Percentiles rank a stretch among this genome's conserved stretches.
Evolutionary conservation across 1,140 invertebrate genomes (phyloP).

Genomic region (Spodoptera litura): DNA sequence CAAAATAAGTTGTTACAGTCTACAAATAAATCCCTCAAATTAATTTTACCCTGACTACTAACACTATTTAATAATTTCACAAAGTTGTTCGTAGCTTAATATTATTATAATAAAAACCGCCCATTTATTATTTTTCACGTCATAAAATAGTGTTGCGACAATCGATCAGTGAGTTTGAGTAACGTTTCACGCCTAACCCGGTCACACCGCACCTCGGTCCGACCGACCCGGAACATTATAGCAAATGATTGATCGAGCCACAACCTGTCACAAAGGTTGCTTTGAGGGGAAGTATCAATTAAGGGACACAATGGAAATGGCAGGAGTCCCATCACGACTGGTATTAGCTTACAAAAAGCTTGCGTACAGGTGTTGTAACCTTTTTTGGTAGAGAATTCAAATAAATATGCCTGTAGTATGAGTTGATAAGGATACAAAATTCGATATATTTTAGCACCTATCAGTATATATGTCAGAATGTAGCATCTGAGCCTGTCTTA

Average conservation of each 20-base stretch:
- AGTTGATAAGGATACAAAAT: background rate
- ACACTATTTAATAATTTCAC: background rate
- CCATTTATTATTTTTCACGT: constrained; percentile 30
- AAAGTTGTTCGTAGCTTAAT: background rate
- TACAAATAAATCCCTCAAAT: background rate
- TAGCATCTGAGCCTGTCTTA: constrained; percentile 9
- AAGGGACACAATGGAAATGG: constrained; percentile 15
- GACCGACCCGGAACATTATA: constrained; percentile 29
- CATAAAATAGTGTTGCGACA: constrained; percentile 21
- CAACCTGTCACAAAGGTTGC: constrained; percentile 12
- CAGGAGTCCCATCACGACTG: too few species aligned
- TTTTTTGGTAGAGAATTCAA: background rate
- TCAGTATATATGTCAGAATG: background rate
- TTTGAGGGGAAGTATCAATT: constrained; percentile 14
- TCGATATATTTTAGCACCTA: constrained; percentile 29
- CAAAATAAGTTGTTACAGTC: background rate
- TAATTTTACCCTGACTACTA: background rate
- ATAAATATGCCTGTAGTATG: background rate
- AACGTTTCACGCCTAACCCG: constrained; percentile 45
- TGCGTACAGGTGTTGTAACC: too few species aligned
- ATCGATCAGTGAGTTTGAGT: constrained; percentile 30
- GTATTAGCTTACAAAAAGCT: too few species aligned
- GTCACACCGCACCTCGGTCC: constrained; percentile 49
- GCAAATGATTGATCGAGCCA: constrained; percentile 49
- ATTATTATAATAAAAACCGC: constrained; percentile 16